A percentile compares a stretch with the other conserved stretches of the same genome.
phyloP scores from a whole-genome alignment of 2,888 invertebrate genomes.

The Melipona beecheii region DNA sequence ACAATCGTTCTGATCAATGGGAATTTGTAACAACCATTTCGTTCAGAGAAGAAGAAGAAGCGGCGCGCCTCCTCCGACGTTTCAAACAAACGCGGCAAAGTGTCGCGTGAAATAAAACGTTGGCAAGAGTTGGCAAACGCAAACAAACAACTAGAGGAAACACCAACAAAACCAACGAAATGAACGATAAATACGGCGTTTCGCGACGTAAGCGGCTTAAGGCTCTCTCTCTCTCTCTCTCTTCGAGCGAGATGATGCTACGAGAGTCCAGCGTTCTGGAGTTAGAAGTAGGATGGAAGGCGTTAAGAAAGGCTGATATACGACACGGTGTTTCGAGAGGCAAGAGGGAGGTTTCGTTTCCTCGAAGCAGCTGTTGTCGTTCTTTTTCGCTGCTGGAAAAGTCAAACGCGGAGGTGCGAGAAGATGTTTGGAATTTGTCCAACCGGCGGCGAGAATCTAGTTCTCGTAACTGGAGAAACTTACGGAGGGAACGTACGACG shows the following conservation, averaged over 20 bases:
- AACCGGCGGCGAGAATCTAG: conserved; percentile 27
- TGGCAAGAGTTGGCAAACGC: neutral
- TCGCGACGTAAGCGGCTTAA: neutral
- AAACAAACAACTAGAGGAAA: neutral
- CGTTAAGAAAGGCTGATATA: neutral
- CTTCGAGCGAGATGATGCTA: too few species aligned
- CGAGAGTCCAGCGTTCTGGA: neutral
- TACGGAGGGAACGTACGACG: conserved; percentile 11
- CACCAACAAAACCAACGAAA: neutral
- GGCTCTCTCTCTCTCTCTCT: too few species aligned
- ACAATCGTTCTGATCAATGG: conserved; percentile 39
- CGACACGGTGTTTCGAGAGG: neutral
- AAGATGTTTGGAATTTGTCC: conserved; percentile 28
- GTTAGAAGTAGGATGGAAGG: neutral
- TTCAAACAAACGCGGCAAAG: neutral
- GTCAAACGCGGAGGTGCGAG: neutral
- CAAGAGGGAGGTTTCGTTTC: neutral
- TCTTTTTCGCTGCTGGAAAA: conserved; percentile 24
- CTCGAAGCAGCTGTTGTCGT: conserved; percentile 27
- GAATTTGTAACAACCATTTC: conserved; percentile 29
- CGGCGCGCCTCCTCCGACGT: neutral
- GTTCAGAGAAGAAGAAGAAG: conserved; percentile 1
- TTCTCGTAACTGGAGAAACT: conserved; percentile 36
- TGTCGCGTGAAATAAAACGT: neutral
- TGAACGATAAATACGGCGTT: neutral